Evolutionary conservation across 2,113 vertebrate species (phyloP), one percentile per base, ranked within the genome.

Genomic region (Cichladusa arquata): DNA sequence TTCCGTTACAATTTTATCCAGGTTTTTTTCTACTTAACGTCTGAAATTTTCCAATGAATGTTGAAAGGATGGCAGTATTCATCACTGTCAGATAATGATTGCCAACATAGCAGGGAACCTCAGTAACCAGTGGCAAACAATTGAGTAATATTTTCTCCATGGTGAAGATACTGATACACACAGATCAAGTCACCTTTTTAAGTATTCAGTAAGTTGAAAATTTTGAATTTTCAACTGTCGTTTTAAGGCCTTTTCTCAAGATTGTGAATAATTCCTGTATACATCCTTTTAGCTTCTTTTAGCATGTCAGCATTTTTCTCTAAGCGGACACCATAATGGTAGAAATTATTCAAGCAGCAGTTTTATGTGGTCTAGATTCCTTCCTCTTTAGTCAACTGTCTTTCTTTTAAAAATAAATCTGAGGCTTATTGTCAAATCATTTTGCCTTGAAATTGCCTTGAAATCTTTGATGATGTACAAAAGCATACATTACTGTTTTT

Each of bases 131-230:
- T 19, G 24, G 31, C 9, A 76, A 38, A 47, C 2, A 76, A 61
- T 1, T 58, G 40, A 70, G 16, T 24, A 66, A 72, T 12, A 73
- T 53, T 76, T 77, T 61, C 23, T 51, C 34, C 17, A 20, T 51
- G 14, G 2, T 56, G 18, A 77, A 51, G 6, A 60, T 13, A 33
- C 5, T 24, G 12, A 64, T 47, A 26, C 0, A 1, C 3, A 66
- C 23, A 0, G 0, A 77, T 51, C 9, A 45, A 66, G 7, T 40
- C 18, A 44, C 9, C 5, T 58, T 81, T 67, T 44, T 14, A 57
- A 5, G 15, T 51, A 23, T 73, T 44, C 36, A 60, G 2, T 40
- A 61, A 61, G 4, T 16, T 56, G 29, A 69, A 81, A 84, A 42
- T 19, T 6, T 53, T 67, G 19, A 36, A 5, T 28, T 79, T 61